These are phyloP conservation scores for Nyctalus aviator DNA, from an alignment of 2,797 vertebrate species.

Conservation along the genomic window DNA sequence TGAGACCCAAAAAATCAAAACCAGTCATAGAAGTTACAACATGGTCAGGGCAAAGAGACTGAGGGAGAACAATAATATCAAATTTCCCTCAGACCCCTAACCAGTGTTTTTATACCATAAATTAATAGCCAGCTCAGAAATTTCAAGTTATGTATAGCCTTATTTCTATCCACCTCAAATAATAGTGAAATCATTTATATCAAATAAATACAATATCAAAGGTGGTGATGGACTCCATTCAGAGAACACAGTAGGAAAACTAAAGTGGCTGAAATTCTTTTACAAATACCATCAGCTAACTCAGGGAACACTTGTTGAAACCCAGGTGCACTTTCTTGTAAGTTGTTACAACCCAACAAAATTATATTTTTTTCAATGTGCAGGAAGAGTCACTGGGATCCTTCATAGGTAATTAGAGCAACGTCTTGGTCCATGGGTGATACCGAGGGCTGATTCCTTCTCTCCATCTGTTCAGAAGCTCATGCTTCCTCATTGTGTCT, in stretches of 20 bases:
- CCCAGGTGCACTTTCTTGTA: not conserved
- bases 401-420: not conserved
- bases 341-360: constrained; percentile 14
- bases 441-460: not conserved
- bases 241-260: not conserved
- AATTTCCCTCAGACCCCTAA: not conserved
- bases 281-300: not conserved
- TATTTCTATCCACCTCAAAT: constrained; percentile 12
- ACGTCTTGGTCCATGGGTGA: not conserved
- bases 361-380: not conserved
- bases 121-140: not conserved
- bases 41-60: not conserved
- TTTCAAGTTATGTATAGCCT: not conserved
- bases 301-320: not conserved
- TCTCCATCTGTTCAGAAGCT: not conserved
- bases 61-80: not conserved
- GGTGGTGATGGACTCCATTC: not conserved
- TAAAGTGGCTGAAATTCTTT: not conserved
- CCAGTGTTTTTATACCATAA: not conserved
- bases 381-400: not conserved
- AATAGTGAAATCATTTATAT: not conserved
- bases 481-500: not conserved
- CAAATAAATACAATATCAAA: constrained; percentile 14
- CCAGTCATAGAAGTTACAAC: not conserved
- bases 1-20: constrained; percentile 20